Percentiles rank a stretch among this genome's conserved stretches.
Evolutionary conservation across 2,888 invertebrate species (phyloP).

Genomic region (Gisinianus flammeolus): DNA sequence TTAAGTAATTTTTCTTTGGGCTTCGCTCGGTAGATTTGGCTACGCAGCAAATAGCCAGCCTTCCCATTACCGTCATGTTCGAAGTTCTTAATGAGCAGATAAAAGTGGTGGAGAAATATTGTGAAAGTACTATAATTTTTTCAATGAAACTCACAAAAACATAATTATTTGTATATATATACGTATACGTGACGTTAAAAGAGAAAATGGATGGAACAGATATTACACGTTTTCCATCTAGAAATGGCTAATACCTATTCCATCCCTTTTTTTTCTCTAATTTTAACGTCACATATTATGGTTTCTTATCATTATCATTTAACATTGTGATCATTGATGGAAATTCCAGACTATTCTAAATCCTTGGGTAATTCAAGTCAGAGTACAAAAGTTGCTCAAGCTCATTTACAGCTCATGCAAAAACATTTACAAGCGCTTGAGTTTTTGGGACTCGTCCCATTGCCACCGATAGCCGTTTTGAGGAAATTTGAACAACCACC

Average conservation of each 20-base stretch:
- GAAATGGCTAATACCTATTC: too few species aligned
- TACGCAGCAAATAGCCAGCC: conserved; percentile 10
- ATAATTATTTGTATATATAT: too few species aligned
- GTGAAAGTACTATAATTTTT: too few species aligned
- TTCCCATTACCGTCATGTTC: conserved; percentile 32
- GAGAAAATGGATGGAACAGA: too few species aligned
- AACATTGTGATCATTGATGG: too few species aligned
- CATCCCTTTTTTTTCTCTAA: too few species aligned
- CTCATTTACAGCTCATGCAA: conserved; percentile 19
- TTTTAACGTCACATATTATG: too few species aligned
- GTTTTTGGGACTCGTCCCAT: conserved; percentile 18
- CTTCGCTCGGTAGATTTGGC: too few species aligned
- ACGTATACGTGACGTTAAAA: too few species aligned
- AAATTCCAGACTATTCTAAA: conserved; percentile 21
- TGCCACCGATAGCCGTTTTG: conserved; percentile 20
- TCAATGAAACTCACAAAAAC: too few species aligned
- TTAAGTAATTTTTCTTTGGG: background rate
- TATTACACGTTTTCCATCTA: too few species aligned
- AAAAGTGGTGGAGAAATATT: conserved; percentile 5
- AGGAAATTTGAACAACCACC: conserved; percentile 26
- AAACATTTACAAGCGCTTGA: conserved; percentile 9
- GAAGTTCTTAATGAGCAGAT: conserved; percentile 24
- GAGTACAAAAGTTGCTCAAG: conserved; percentile 15
- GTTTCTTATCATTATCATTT: too few species aligned
- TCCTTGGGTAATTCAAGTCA: background rate